A percentile compares a stretch with the other conserved stretches of the same genome.
phyloP scores from a whole-genome alignment of 2,888 invertebrate genomes.

The Drosophila flavopinicola region DNA sequence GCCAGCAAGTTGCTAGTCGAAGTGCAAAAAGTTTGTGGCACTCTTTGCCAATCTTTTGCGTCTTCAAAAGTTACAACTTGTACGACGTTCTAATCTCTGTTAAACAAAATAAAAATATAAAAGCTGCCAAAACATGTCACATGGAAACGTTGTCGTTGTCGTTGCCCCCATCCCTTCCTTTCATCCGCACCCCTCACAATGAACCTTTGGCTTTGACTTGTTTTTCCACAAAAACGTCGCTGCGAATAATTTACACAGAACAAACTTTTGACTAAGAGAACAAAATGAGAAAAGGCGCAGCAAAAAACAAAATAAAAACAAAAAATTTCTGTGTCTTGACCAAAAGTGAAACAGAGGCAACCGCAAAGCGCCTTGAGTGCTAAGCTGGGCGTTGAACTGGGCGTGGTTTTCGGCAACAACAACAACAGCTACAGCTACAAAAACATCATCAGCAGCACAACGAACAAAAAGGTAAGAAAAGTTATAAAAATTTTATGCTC shows the following conservation, averaged over 20 bases:
- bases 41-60: slow-evolving; percentile 54
- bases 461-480: slow-evolving; percentile 66
- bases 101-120: slow-evolving; percentile 42
- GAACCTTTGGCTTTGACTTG: slow-evolving; percentile 63
- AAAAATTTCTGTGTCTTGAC: slow-evolving; percentile 54
- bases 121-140: slow-evolving; percentile 78
- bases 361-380: slow-evolving; percentile 70
- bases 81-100: slow-evolving; percentile 74
- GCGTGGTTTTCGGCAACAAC: slow-evolving; percentile 40
- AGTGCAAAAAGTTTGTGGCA: slow-evolving; percentile 59
- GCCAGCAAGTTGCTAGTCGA: slow-evolving; percentile 33
- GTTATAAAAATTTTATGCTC: slow-evolving; percentile 66
- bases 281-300: slow-evolving; percentile 31
- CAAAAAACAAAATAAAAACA: slow-evolving; percentile 32
- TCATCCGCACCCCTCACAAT: slow-evolving; percentile 17
- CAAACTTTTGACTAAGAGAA: slow-evolving; percentile 68
- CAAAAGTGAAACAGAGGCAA: slow-evolving; percentile 63
- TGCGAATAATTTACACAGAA: slow-evolving; percentile 75
- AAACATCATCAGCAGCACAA: slow-evolving; percentile 9
- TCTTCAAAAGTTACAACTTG: slow-evolving; percentile 73
- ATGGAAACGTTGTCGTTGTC: slow-evolving; percentile 39
- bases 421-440: slow-evolving; percentile 8
- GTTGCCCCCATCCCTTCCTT: background rate
- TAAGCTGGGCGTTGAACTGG: slow-evolving; percentile 63
- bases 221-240: slow-evolving; percentile 63